These are phyloP conservation scores for Furnarius figulus DNA, from an alignment of 2,113 vertebrate genomes.

Conservation along the genomic window DNA sequence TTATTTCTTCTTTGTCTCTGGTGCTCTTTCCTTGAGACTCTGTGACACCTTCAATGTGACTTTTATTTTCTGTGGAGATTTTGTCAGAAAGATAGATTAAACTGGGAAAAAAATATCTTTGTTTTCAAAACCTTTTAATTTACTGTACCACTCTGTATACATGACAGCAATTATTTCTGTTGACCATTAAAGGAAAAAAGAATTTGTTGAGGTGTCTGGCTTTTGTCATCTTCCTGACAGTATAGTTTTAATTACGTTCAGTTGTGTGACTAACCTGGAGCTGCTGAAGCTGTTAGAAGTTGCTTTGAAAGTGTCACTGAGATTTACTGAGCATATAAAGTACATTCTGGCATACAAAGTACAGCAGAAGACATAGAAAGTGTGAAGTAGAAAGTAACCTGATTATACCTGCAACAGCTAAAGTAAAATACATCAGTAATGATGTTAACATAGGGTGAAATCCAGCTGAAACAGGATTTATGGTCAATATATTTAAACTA, in stretches of 20 bases:
- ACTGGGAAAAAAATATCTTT: not conserved
- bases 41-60: not conserved
- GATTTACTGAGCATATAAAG: not conserved
- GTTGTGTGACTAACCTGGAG: not conserved
- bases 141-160: not conserved
- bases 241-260: not conserved
- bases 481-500: not conserved
- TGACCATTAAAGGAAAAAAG: not conserved
- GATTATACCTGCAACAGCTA: not conserved
- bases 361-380: not conserved
- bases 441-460: not conserved
- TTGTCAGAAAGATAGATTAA: not conserved
- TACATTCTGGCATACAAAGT: not conserved
- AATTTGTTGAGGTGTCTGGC: not conserved
- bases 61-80: not conserved
- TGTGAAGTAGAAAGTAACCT: not conserved
- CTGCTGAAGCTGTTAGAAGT: not conserved
- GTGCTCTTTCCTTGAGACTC: not conserved
- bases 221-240: not conserved
- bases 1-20: not conserved
- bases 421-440: not conserved
- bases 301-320: not conserved
- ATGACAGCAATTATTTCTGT: not conserved
- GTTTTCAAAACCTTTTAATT: not conserved
- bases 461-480: not conserved